A percentile compares a stretch with the other conserved stretches of the same genome.
Conservation (phyloP, 2,797 vertebrate genomes). For the Holocentrus rufus region DNA sequence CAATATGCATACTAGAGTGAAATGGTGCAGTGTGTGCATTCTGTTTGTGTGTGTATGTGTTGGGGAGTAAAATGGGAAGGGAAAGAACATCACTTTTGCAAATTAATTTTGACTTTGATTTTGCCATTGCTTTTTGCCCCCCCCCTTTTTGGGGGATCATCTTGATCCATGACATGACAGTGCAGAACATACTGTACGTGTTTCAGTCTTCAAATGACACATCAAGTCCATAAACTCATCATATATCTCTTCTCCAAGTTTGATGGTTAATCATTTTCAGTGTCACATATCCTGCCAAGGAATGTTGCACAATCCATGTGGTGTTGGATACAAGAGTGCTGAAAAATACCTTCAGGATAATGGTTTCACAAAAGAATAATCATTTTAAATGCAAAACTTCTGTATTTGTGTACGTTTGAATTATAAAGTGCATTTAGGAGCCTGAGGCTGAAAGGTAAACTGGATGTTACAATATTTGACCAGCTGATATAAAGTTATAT, state of each 20-base stretch:
- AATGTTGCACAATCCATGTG: conserved; percentile 3
- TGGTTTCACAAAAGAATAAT: background rate
- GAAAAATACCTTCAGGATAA: background rate
- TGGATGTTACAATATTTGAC: background rate
- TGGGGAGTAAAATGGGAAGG: no score
- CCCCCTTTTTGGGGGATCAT: no score
- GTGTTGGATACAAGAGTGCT: background rate
- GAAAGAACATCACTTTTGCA: no score
- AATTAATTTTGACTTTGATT: background rate
- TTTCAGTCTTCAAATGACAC: conserved; percentile 38
- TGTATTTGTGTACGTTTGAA: background rate
- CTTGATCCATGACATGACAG: background rate
- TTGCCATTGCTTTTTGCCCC: no score
- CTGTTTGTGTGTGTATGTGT: no score
- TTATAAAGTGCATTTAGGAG: background rate
- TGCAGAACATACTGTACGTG: conserved; percentile 22
- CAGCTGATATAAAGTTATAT: conserved; percentile 6
- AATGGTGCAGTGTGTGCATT: no score
- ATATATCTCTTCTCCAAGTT: conserved; percentile 8
- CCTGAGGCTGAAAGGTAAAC: background rate
- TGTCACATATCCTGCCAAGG: background rate
- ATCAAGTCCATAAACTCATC: conserved; percentile 40
- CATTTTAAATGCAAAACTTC: background rate
- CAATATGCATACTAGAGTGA: no score
- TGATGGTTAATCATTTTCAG: conserved; percentile 2